Base-by-base conservation (phyloP, 2,797 vertebrate genomes). In the Dallia pectoralis region DNA sequence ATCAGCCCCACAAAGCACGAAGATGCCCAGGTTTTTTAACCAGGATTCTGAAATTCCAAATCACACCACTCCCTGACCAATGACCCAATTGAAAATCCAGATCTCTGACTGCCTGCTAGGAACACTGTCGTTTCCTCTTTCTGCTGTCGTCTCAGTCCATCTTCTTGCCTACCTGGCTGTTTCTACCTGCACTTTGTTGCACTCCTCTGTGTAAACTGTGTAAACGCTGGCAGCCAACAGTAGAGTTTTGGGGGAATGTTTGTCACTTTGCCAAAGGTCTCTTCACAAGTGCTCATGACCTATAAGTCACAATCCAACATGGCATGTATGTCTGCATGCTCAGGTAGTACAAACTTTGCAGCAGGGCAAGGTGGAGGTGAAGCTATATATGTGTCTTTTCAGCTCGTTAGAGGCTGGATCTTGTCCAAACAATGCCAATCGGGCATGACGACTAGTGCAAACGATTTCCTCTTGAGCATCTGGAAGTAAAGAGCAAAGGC, bases 361-460 rank as follows among this genome's bases (percentile, higher is more conserved):
- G 65, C 77, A 80, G 83, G 83, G 81, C 78, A 80, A 84, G 79
- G 87, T 85, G 83, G 82, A 84, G 32, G 47, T 22, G 12, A 33
- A 48, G 32, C 84, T 86, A 82, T 85, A 89, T 86, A 78, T 83
- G 86, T 79, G n/a, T 83, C 81, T 87, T 81, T 79, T 72, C 83
- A 81, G 82, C 81, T 86, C 86, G 86, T 89, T 84, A 84, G 78
- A 83, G 82, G 79, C 84, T 91, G 88, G 86, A 88, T 81, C 72
- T 51, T 67, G 74, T 86, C 82, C 87, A 87, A 87, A 81, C 74
- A 75, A 85, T 89, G 88, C 88, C 86, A 88, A 80, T 86, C 85
- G 84, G 86, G 89, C 88, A 89, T 89, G 84, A 89, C 89, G 86
- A 81, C 88, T 12, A 78, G 77, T 80, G 76, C 84, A 77, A 88